Conservation (phyloP, 2,113 vertebrate genomes). For the Gnathochromis pfefferi region DNA sequence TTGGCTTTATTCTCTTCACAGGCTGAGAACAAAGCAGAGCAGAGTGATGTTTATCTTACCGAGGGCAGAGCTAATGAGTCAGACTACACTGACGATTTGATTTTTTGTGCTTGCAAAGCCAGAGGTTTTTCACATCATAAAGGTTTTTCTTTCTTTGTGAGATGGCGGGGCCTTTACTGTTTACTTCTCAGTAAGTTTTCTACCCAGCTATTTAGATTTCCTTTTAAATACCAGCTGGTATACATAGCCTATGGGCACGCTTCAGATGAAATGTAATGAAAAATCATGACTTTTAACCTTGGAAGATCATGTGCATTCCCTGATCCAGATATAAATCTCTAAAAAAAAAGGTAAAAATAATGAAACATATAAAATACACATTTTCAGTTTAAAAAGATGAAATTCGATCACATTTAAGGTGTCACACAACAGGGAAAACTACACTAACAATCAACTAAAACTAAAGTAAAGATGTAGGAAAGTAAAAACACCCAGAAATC, state of each 20-base stretch:
- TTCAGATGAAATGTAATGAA: not conserved
- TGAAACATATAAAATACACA: not conserved
- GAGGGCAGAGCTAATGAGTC: not conserved
- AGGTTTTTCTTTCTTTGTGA: not conserved
- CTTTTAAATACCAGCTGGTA: not conserved
- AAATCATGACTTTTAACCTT: not conserved
- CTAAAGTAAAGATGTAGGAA: not conserved
- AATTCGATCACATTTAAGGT: not conserved
- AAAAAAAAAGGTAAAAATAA: not conserved
- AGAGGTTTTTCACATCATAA: not conserved
- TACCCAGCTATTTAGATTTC: not conserved
- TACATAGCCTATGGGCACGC: rapidly evolving
- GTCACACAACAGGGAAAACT: not conserved
- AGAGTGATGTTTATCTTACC: not conserved
- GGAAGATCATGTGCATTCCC: not conserved
- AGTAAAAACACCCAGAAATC: not conserved
- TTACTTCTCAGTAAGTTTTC: not conserved
- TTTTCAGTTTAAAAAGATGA: not conserved
- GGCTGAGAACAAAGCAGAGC: not conserved
- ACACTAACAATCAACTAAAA: not conserved
- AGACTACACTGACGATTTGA: not conserved
- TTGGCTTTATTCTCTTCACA: not conserved
- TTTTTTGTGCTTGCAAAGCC: not conserved
- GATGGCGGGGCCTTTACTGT: rapidly evolving
- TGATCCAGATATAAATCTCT: not conserved